These are phyloP conservation scores for Drosophila varians DNA, from an alignment of 1,140 invertebrate genomes.

Conservation along the genomic window DNA sequence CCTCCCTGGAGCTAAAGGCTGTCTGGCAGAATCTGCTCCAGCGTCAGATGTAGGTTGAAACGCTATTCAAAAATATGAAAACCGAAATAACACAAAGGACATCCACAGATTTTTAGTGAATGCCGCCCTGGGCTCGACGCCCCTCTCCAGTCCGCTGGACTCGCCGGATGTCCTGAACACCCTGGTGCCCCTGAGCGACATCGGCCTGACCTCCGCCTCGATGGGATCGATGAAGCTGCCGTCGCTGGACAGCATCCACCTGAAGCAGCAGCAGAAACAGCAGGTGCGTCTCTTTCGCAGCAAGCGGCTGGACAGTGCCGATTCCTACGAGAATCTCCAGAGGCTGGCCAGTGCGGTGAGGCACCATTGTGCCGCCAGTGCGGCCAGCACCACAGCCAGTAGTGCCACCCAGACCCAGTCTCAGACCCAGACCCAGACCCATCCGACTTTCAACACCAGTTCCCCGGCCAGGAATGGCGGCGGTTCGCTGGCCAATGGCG, in stretches of 20 bases:
- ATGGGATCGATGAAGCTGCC: constrained; percentile 82
- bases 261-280: constrained; percentile 80
- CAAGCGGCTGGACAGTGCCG: constrained; percentile 73
- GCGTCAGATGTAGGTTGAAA: constrained; percentile 91
- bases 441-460: constrained; percentile 39
- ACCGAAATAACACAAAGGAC: neutral
- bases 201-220: constrained; percentile 77
- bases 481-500: constrained; percentile 62
- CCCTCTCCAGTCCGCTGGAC: constrained; percentile 87
- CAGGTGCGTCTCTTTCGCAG: constrained; percentile 81
- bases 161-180: constrained; percentile 84
- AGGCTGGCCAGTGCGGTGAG: constrained; percentile 68
- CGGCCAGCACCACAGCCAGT: constrained; percentile 51
- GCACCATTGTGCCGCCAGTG: constrained; percentile 43
- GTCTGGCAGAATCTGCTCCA: constrained; percentile 95
- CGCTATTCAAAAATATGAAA: neutral
- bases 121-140: constrained; percentile 84
- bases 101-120: constrained; percentile 87
- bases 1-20: constrained; percentile 92
- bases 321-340: constrained; percentile 82
- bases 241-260: constrained; percentile 80
- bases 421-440: constrained; percentile 37
- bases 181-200: constrained; percentile 78
- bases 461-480: constrained; percentile 88
- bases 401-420: constrained; percentile 44